phyloP scores from a whole-genome alignment of 2,797 vertebrate genomes.

The Manis pentadactyla region DNA sequence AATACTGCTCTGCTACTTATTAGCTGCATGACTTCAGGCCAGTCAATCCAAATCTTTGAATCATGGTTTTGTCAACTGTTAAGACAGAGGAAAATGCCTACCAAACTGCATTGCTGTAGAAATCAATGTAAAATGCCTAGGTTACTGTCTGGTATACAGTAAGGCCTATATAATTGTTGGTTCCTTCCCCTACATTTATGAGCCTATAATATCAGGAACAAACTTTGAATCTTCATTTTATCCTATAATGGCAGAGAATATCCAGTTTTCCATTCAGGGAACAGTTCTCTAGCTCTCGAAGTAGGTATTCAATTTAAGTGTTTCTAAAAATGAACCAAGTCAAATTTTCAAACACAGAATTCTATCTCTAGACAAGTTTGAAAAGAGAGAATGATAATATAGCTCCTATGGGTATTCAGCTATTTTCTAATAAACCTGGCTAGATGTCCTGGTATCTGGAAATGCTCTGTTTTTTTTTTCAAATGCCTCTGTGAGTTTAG shows the following conservation, averaged over 20 bases:
- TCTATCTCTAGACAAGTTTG: background rate
- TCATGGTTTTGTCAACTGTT: background rate
- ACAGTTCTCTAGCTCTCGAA: slow-evolving; percentile 27
- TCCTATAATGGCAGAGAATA: background rate
- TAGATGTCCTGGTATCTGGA: background rate
- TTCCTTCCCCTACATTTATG: background rate
- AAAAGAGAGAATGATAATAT: background rate
- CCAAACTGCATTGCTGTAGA: background rate
- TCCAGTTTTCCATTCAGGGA: background rate
- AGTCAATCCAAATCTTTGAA: background rate
- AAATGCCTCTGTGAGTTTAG: background rate
- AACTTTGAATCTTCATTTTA: slow-evolving; percentile 22
- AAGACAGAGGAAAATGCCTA: background rate
- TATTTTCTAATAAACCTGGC: slow-evolving; percentile 5
- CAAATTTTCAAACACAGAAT: slow-evolving; percentile 3
- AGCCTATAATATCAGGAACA: slow-evolving; percentile 20
- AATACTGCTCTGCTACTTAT: background rate
- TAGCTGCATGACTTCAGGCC: slow-evolving; percentile 1
- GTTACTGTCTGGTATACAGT: background rate
- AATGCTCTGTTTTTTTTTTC: background rate
- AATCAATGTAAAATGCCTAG: slow-evolving; percentile 28
- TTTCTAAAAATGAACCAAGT: slow-evolving; percentile 47
- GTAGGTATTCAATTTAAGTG: background rate
- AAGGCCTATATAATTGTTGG: background rate
- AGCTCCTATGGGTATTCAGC: background rate